Percentiles rank a stretch among this genome's conserved stretches.
Conservation (phyloP, 2,113 vertebrate genomes). For the Tautogolabrus adspersus region DNA sequence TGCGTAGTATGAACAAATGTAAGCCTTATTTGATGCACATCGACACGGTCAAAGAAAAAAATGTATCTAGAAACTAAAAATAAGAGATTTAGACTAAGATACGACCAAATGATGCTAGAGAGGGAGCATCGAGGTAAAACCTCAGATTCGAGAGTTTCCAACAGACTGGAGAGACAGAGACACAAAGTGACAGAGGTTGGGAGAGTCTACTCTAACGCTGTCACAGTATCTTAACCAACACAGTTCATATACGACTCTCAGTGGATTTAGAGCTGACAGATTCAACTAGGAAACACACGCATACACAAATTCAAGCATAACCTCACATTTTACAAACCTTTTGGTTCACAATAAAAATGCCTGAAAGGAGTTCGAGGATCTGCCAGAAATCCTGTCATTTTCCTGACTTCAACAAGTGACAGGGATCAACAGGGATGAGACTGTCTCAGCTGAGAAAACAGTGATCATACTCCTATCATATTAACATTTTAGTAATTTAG, state of each 20-base stretch:
- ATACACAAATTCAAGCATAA: not conserved
- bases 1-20: constrained; percentile 6
- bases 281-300: constrained; percentile 8
- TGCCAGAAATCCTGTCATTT: constrained; percentile 27
- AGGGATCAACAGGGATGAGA: constrained; percentile 21
- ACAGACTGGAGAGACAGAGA: constrained; percentile 65
- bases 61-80: constrained; percentile 32
- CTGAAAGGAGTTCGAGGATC: constrained; percentile 28
- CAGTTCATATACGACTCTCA: constrained; percentile 28
- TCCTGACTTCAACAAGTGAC: constrained; percentile 29
- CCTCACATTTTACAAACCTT: constrained; percentile 4
- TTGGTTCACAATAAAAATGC: constrained; percentile 8
- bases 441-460: not conserved
- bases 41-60: constrained; percentile 24
- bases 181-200: constrained; percentile 44
- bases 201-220: constrained; percentile 34
- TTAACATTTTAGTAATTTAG: constrained; percentile 26
- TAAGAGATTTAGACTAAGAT: constrained; percentile 54
- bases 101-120: constrained; percentile 45
- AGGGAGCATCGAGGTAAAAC: constrained; percentile 30
- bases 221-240: constrained; percentile 33
- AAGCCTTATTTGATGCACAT: constrained; percentile 22
- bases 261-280: constrained; percentile 31
- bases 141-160: constrained; percentile 60
- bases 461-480: constrained; percentile 19